phyloP scores from a whole-genome alignment of 2,113 vertebrate species.

The Alexandromys fortis region DNA sequence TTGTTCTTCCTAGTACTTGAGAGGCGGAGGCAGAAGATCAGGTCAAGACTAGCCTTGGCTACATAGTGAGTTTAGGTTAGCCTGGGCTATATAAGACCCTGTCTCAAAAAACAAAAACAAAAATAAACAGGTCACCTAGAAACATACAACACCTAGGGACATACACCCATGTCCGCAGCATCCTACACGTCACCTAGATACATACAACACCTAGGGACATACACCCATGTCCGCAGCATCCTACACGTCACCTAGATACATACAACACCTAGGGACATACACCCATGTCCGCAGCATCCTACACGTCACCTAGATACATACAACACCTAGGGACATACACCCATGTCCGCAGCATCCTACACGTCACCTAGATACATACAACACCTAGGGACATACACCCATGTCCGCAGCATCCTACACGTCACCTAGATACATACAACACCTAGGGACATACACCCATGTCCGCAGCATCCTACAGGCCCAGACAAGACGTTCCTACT shows the following conservation, averaged over 20 bases:
- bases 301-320: neutral
- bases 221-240: neutral
- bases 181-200: neutral
- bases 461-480: slow-evolving; percentile 16
- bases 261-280: slow-evolving; percentile 1
- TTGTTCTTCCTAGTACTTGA: neutral
- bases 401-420: neutral
- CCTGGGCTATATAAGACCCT: neutral
- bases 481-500: neutral
- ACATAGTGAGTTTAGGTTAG: neutral
- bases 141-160: neutral
- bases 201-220: neutral
- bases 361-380: neutral
- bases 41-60: neutral
- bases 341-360: neutral
- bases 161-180: neutral
- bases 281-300: neutral
- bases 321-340: neutral
- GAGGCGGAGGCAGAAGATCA: neutral
- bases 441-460: slow-evolving; percentile 24
- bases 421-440: neutral
- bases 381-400: neutral
- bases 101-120: neutral
- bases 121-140: neutral
- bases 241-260: neutral